Evolutionary conservation across 1,140 invertebrate species (phyloP).

Genomic region (Brachionus calyciflorus): DNA sequence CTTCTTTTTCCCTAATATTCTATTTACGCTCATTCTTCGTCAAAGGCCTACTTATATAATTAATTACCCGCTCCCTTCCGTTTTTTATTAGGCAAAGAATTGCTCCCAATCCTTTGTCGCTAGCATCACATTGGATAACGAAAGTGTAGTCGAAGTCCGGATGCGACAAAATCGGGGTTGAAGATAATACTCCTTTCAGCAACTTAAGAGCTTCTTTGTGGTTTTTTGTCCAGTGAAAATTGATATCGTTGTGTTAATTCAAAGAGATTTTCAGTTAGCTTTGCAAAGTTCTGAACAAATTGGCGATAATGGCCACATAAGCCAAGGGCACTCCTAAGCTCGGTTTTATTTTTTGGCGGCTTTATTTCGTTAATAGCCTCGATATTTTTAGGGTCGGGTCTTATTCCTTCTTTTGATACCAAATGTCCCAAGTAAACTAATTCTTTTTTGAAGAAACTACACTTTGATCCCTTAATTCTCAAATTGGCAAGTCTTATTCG

Average conservation of each 20-base stretch:
- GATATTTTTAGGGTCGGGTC: constrained; percentile 1
- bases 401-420: constrained; percentile 45
- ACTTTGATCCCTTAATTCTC: background rate
- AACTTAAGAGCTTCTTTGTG: background rate
- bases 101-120: constrained; percentile 58
- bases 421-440: constrained; percentile 58
- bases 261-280: constrained; percentile 49
- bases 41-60: constrained; percentile 53
- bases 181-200: background rate
- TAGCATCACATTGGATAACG: constrained; percentile 53
- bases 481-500: background rate
- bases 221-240: background rate
- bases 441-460: constrained; percentile 53
- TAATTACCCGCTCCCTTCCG: constrained; percentile 58
- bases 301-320: constrained; percentile 5
- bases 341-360: background rate
- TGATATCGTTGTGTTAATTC: background rate
- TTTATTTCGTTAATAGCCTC: background rate
- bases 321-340: background rate
- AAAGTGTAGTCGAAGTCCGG: background rate
- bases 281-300: constrained; percentile 53
- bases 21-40: constrained; percentile 51
- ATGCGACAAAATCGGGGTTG: background rate
- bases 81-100: constrained; percentile 57
- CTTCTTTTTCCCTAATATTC: constrained; percentile 53